Percentiles rank a stretch among this genome's conserved stretches.
These are phyloP conservation scores for Drosophila pruinosa DNA, from an alignment of 1,140 invertebrate genomes.

Conservation along the genomic window DNA sequence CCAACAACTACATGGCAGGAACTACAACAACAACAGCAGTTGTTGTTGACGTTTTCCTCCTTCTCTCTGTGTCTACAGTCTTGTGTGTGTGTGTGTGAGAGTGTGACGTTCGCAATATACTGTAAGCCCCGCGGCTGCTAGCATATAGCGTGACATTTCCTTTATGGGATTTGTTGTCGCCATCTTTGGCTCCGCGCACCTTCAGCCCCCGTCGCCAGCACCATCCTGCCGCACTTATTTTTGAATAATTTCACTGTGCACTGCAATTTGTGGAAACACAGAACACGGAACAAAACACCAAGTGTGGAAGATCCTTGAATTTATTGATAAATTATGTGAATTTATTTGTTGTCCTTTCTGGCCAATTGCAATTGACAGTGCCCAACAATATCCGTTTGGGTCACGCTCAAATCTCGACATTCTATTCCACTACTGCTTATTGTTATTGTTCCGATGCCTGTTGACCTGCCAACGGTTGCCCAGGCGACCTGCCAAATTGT, in stretches of 20 bases:
- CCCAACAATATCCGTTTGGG: slow-evolving; percentile 16
- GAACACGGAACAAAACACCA: not conserved
- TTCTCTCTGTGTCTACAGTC: slow-evolving; percentile 25
- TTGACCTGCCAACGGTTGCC: slow-evolving; percentile 75
- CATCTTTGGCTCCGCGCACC: slow-evolving; percentile 12
- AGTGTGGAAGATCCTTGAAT: slow-evolving; percentile 35
- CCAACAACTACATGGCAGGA: slow-evolving; percentile 33
- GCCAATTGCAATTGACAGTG: slow-evolving; percentile 14
- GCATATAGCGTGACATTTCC: slow-evolving; percentile 77
- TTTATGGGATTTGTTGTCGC: slow-evolving; percentile 68
- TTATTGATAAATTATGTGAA: slow-evolving; percentile 69
- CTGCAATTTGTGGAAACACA: slow-evolving; percentile 50
- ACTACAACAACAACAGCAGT: slow-evolving; percentile 21
- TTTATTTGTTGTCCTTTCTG: slow-evolving; percentile 29
- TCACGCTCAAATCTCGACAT: slow-evolving; percentile 9
- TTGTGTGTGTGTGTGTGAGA: slow-evolving; percentile 16
- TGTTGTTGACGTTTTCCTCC: slow-evolving; percentile 41
- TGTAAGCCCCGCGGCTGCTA: slow-evolving; percentile 28
- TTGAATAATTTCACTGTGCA: slow-evolving; percentile 58
- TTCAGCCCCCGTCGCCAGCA: not conserved
- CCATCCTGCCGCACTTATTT: slow-evolving; percentile 1
- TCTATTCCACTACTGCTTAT: slow-evolving; percentile 18
- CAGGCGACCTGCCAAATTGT: slow-evolving; percentile 75
- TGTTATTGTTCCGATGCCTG: slow-evolving; percentile 49
- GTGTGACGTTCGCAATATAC: slow-evolving; percentile 37